These are phyloP conservation scores for Lepidurus packardi DNA, from an alignment of 1,140 invertebrate genomes.

Conservation along the genomic window DNA sequence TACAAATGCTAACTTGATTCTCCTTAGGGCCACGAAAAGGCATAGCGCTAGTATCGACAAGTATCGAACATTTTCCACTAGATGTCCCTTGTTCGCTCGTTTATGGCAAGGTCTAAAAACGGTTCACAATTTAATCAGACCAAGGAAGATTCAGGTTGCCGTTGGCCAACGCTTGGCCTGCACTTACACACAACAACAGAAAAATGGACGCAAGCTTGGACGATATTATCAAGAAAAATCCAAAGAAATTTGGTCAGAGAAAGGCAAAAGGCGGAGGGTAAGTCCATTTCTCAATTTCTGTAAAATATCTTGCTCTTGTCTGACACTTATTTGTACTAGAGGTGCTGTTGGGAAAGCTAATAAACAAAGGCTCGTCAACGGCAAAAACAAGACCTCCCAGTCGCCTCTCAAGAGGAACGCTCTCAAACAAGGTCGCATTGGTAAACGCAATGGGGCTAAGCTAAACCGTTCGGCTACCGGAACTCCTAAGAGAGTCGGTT, in stretches of 20 bases:
- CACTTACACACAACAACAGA: conserved; percentile 23
- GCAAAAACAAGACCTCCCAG: background rate
- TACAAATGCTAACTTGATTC: too few species aligned
- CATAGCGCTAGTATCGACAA: too few species aligned
- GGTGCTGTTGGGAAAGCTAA: conserved; percentile 24
- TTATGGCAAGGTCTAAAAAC: too few species aligned
- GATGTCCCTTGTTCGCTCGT: too few species aligned
- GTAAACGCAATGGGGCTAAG: background rate
- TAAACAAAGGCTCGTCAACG: background rate
- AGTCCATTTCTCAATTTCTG: background rate
- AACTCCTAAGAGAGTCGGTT: background rate
- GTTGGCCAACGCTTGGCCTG: too few species aligned
- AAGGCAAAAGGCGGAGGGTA: conserved; percentile 23
- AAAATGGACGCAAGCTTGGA: conserved; percentile 36
- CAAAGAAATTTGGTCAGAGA: conserved; percentile 27
- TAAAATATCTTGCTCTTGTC: background rate
- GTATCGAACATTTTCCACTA: too few species aligned
- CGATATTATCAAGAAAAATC: conserved; percentile 37
- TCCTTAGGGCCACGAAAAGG: too few species aligned
- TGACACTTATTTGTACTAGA: background rate
- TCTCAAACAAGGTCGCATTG: conserved; percentile 15
- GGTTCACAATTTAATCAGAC: too few species aligned
- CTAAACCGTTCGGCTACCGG: conserved; percentile 17
- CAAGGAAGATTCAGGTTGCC: too few species aligned
- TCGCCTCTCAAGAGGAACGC: background rate